These are phyloP conservation scores for Scleropages formosus DNA, from an alignment of 2,797 vertebrate species.

Conservation along the genomic window DNA sequence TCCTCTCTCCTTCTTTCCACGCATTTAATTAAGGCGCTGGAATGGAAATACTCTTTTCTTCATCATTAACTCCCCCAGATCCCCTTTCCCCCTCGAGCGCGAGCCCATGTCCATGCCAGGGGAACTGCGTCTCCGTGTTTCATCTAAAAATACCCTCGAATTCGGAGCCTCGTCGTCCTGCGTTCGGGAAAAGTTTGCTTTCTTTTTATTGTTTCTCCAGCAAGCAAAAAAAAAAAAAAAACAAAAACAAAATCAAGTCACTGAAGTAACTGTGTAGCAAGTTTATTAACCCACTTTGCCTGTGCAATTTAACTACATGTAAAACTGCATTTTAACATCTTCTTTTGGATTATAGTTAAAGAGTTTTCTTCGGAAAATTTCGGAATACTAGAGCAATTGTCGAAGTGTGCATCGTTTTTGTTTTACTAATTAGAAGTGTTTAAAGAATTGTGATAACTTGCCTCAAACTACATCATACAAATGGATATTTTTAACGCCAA, in stretches of 20 bases:
- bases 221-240: slow-evolving; percentile 9
- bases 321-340: not conserved
- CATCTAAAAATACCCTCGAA: slow-evolving; percentile 32
- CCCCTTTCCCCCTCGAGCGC: slow-evolving; percentile 57
- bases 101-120: slow-evolving; percentile 59
- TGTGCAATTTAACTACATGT: slow-evolving; percentile 1
- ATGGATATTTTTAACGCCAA: too few relatives aligned
- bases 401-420: not conserved
- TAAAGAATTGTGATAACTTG: too few relatives aligned
- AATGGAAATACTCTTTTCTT: slow-evolving; percentile 81
- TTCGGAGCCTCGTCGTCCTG: slow-evolving; percentile 31
- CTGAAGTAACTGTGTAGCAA: not conserved
- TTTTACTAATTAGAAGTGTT: not conserved
- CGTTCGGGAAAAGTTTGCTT: slow-evolving; percentile 30
- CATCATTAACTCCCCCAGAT: slow-evolving; percentile 83
- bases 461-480: too few relatives aligned
- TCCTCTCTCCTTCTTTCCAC: slow-evolving; percentile 82
- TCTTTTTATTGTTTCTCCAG: slow-evolving; percentile 9
- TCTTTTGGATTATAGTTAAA: slow-evolving; percentile 9
- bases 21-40: slow-evolving; percentile 96
- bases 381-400: not conserved
- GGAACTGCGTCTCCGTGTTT: slow-evolving; percentile 35
- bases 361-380: not conserved
- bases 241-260: not conserved
- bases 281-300: slow-evolving; percentile 17